phyloP scores from a whole-genome alignment of 2,113 vertebrate genomes.

The Acrocephalus arundinaceus region DNA sequence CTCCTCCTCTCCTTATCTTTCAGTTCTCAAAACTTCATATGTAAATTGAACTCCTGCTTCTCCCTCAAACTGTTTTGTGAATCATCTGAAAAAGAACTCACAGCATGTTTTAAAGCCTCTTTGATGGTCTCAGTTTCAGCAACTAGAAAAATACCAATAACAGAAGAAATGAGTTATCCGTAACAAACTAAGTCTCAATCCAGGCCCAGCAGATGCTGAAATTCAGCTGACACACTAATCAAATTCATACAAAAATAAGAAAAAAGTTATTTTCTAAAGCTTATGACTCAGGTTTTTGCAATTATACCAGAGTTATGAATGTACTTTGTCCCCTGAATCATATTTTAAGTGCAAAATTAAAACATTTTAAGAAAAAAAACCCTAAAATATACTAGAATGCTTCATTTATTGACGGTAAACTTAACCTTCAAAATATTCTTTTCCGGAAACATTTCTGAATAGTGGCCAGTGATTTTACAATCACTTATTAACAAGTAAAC shows the following conservation, averaged over 20 bases:
- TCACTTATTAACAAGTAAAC: background rate
- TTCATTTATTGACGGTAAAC: background rate
- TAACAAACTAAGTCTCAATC: background rate
- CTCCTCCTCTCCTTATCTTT: background rate
- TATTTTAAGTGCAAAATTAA: background rate
- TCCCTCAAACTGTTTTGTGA: background rate
- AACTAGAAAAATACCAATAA: background rate
- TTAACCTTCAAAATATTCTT: background rate
- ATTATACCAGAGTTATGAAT: background rate
- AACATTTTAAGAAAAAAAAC: background rate
- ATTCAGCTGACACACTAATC: background rate
- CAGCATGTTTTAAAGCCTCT: background rate
- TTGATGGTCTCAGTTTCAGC: background rate
- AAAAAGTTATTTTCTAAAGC: background rate
- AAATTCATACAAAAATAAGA: background rate
- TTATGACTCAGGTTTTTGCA: background rate
- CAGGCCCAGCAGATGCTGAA: background rate
- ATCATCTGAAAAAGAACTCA: background rate
- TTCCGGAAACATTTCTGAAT: background rate
- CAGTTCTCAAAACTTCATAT: background rate
- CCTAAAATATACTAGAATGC: background rate
- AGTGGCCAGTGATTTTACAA: background rate
- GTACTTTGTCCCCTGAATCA: background rate
- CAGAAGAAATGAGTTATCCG: background rate
- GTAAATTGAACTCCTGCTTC: background rate